Percentiles rank a stretch among this genome's conserved stretches.
These are phyloP conservation scores for Hesperophylax magnus DNA, from an alignment of 1,140 invertebrate species.

Conservation along the genomic window DNA sequence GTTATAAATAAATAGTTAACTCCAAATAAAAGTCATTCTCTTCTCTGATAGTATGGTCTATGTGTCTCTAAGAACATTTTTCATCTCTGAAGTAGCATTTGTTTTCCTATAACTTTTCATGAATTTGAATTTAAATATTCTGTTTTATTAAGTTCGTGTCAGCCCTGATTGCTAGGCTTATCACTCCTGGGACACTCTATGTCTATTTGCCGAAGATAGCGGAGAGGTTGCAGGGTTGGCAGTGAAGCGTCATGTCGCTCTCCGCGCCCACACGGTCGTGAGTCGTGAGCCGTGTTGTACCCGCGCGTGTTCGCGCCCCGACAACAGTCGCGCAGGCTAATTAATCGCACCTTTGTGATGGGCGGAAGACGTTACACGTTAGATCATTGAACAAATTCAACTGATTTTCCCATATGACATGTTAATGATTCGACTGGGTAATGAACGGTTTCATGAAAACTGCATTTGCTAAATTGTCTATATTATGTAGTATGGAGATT, in stretches of 20 bases:
- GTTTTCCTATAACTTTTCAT: background rate
- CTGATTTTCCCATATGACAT: background rate
- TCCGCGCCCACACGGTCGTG: background rate
- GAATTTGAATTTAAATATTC: background rate
- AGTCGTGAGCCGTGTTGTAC: background rate
- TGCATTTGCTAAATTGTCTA: no score
- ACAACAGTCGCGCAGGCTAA: slow-evolving; percentile 11
- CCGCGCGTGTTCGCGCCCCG: background rate
- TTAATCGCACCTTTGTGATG: slow-evolving; percentile 17
- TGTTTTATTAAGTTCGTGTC: background rate
- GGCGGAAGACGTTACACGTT: background rate
- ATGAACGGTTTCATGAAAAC: no score
- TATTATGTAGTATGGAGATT: no score
- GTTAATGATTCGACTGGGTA: no score
- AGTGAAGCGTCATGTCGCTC: slow-evolving; percentile 1
- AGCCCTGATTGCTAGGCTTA: slow-evolving; percentile 44
- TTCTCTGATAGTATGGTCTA: no score
- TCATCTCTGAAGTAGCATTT: background rate
- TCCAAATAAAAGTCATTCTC: no score
- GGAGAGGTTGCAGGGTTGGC: slow-evolving; percentile 40
- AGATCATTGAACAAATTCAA: slow-evolving; percentile 14
- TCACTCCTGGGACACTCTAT: slow-evolving; percentile 53
- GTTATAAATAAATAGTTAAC: no score
- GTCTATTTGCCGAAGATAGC: slow-evolving; percentile 53
- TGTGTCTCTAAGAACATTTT: no score